Evolutionary conservation across 1,140 invertebrate genomes (phyloP), one percentile per base, ranked within the genome.

Genomic region (Bacillus rossius): DNA sequence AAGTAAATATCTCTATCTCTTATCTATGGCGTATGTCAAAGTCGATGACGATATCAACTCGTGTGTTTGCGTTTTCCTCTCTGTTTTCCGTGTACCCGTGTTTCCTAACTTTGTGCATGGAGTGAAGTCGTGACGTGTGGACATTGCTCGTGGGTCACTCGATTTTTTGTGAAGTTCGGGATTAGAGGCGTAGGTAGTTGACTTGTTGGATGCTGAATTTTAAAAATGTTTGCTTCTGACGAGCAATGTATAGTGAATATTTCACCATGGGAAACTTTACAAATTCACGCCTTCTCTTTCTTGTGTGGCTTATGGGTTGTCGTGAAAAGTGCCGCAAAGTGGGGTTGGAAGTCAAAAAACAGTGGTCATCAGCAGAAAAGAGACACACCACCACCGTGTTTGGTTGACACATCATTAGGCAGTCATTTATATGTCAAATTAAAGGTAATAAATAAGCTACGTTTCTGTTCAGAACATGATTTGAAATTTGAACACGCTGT

Each of bases 391-490:
- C 84, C 84, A 0, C 58, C 69, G 13, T 85, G 82, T 67, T 69
- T 86, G 1, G 71, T 81, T 3, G 81, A 83, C 60, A 75, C 79
- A 10, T 72, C 70, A 13, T 69, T 84, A 58, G 84, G 84, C 19
- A 75, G 75, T 57, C 84, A 86, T 71, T 81, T 77, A 53, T 85
- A 84, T 63, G 75, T 84, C 14, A 85, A 86, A 73, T 69, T 86
- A 16, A 82, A 82, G 74, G 84, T 84, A 74, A 76, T 26, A 16
- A 38, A 55, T 45, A 17, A 34, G 52, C 43, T 19, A 3, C 42
- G 17, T 8, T 8, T 29, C 26, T 26, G 3, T 16, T 59, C 55
- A 17, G 41, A n/a, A 16, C 26, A 43, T 16, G 37, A 48, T 49
- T 25, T 23, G 29, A 23, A 47, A 52, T 45, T 19, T 59, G 40